phyloP scores from a whole-genome alignment of 2,797 vertebrate genomes.

The Stomatorhinus walkeri region DNA sequence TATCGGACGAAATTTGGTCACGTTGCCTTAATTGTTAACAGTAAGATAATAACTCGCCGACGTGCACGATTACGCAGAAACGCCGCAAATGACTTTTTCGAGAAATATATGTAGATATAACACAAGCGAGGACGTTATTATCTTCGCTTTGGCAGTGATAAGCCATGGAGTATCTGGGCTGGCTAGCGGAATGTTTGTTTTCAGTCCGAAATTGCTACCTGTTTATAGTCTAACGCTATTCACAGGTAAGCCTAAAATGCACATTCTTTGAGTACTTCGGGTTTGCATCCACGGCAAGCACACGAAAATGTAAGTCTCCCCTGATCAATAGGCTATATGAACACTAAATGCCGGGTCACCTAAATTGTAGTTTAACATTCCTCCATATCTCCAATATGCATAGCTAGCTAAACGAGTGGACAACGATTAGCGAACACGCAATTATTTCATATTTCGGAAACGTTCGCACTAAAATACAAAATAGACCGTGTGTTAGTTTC shows the following conservation, averaged over 20 bases:
- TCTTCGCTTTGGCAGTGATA: background rate
- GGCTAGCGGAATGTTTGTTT: slow-evolving; percentile 18
- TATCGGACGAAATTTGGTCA: background rate
- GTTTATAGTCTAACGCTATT: slow-evolving; percentile 40
- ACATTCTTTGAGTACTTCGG: slow-evolving; percentile 3
- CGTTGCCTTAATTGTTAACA: background rate
- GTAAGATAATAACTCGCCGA: slow-evolving; percentile 2
- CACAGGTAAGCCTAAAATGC: slow-evolving; percentile 36
- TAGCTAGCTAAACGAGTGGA: slow-evolving; percentile 24
- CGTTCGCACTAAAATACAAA: slow-evolving; percentile 27
- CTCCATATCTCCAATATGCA: slow-evolving; percentile 55
- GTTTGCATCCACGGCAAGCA: slow-evolving; percentile 5
- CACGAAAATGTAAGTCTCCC: slow-evolving; percentile 42
- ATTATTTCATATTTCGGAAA: slow-evolving; percentile 29
- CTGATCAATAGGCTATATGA: slow-evolving; percentile 53
- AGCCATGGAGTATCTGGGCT: slow-evolving; percentile 7
- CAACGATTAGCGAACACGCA: slow-evolving; percentile 19
- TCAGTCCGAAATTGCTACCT: slow-evolving; percentile 41
- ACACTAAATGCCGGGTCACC: slow-evolving; percentile 65
- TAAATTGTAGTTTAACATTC: slow-evolving; percentile 60
- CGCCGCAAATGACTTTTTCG: slow-evolving; percentile 12
- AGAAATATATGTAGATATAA: background rate
- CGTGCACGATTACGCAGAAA: background rate
- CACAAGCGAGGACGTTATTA: background rate
- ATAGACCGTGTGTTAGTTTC: slow-evolving; percentile 22